Evolutionary conservation across 2,797 vertebrate genomes (phyloP).

Genomic region (Falco concolor): DNA sequence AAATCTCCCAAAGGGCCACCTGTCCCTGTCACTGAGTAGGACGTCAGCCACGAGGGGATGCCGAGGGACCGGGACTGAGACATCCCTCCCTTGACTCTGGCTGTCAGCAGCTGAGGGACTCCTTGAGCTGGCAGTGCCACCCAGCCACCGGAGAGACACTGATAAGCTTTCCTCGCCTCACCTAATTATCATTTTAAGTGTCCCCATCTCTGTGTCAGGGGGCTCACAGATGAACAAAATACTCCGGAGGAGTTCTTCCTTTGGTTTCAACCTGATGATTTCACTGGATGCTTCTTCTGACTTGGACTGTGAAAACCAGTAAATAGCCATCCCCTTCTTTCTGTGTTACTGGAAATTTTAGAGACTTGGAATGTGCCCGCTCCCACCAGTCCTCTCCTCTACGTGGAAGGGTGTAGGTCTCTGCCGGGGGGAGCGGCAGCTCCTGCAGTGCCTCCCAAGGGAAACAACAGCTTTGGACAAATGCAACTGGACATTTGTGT

Average conservation of each 20-base stretch:
- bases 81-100: background rate
- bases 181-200: background rate
- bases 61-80: background rate
- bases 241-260: background rate
- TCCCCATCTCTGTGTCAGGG: background rate
- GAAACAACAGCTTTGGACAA: background rate
- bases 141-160: background rate
- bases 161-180: background rate
- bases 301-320: background rate
- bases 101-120: slow-evolving; percentile 5
- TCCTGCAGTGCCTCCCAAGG: rapidly evolving
- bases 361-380: background rate
- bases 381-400: background rate
- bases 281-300: background rate
- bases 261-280: background rate
- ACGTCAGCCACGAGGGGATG: background rate
- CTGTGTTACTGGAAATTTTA: background rate
- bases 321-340: background rate
- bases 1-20: background rate
- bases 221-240: background rate
- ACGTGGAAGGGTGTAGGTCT: rapidly evolving
- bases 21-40: background rate
- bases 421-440: background rate
- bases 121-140: background rate
- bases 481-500: background rate